Base-by-base conservation (phyloP, 2,888 invertebrate species). In the Arrhopalites spinosus region DNA sequence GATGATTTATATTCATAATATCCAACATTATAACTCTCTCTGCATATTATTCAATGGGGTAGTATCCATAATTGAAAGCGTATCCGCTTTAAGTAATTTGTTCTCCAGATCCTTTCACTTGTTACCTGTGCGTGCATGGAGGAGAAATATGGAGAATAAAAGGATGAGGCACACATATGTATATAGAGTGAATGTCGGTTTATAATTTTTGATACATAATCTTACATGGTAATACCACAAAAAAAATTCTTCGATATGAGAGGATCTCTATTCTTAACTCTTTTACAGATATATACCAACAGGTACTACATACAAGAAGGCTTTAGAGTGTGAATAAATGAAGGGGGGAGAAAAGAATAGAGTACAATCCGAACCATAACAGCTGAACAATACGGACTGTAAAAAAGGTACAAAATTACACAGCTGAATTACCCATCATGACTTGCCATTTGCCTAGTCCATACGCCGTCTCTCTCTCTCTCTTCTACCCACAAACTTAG, bases 391-490 rank as follows among this genome's bases (percentile, higher is more conserved):
- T 70, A 70, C 53, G 53, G 53, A 53, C 20, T 36, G 56, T 69
- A 23, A 50, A 77, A 78, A 78, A 77, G 78, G 77, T 78, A 81
- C 68, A 79, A 79, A 82, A 82, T 81, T 82, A 82, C 82, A 82
- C 79, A 81, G 80, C 76, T 82, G 82, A 82, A 82, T 82, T 82
- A 82, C 82, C 76, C 70, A 79, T 77, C 77, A 82, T 82, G 82
- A 82, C 82, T 82, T 81, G 82, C 81, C 66, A 77, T 78, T 79
- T 79, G 69, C 70, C 43, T 64, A 70, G 30, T 45, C 64, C 56
- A 17, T 63, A 72, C 76, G 67, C 71, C 63, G 68, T 73, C 63
- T 56, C 53, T n/a, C 64, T 64, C 25, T 63, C 47, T 8, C 36
- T 59, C 72, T 56, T n/a, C 25, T 8, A 23, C 27, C 15, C 29